Base-by-base conservation (phyloP, 2,113 vertebrate species). In the Phyllopteryx taeniolatus region DNA sequence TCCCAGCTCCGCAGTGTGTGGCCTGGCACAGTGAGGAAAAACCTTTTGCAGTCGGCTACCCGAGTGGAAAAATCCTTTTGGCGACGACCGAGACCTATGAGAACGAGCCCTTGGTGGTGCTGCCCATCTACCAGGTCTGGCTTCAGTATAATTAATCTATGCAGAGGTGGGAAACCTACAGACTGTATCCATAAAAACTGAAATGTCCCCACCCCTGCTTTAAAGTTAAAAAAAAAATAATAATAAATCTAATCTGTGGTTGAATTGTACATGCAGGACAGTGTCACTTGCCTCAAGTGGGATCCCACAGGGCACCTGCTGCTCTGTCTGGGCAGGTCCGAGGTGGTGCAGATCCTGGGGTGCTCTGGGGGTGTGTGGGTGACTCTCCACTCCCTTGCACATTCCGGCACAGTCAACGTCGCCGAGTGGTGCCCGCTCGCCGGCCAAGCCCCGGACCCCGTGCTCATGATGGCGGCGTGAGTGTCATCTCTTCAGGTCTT, bases 281-380 rank as follows among this genome's bases (percentile, higher is more conserved):
- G 83, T 54, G 77, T 94, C 39, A 90, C 71, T 51, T 84, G 83
- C 46, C 72, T 94, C 3, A 90, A 87, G 68, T 94, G 93, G 93
- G 93, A 94, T 81, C 93, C 93, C 54, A 93, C 92, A 1, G 93
- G 93, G 51, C 88, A 93, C 79, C 76, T 94, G 74, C 91, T 94
- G 49, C 84, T 94, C 60, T 91, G 91, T 59, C 79, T 89, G 59
- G 89, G 92, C n/a, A 89, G 88, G 31, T 92, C 91, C 10, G 93
- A 94, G 54, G 85, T 90, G 5, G 86, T 92, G 75, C 93, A 93
- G 80, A 83, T 94, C 33, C 74, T 93, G 85, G 93, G 91, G 2
- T 77, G 85, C 31, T 83, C 76, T 7, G 87, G 85, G 7, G 76
- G 75, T 39, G 74, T 80, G 19, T 94, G 93, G 93, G 81, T 89